Percentiles rank a stretch among this genome's conserved stretches.
Evolutionary conservation across 2,797 vertebrate genomes (phyloP).

Genomic region (Spea hammondii): DNA sequence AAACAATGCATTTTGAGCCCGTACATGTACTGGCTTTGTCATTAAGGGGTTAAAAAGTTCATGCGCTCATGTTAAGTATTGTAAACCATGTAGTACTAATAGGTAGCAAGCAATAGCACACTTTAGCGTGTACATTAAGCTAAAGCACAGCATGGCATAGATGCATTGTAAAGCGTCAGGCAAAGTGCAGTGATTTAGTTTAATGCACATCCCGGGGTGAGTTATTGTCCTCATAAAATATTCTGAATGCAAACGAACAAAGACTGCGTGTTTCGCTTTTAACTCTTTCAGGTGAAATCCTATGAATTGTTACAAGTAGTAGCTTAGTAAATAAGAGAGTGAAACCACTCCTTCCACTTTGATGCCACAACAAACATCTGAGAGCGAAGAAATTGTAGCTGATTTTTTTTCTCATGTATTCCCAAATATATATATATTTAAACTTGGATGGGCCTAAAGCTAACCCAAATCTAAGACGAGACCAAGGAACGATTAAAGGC

Average conservation of each 20-base stretch:
- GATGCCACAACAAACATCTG: too few relatives aligned
- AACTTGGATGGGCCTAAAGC: too few relatives aligned
- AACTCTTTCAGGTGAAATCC: slow-evolving; percentile 33
- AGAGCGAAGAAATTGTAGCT: too few relatives aligned
- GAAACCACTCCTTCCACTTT: too few relatives aligned
- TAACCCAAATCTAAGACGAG: too few relatives aligned
- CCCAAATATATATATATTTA: too few relatives aligned
- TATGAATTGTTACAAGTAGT: slow-evolving; percentile 5
- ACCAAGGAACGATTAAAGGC: too few relatives aligned
- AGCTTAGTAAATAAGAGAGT: neutral
- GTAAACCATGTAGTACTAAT: slow-evolving; percentile 48
- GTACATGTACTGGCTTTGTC: too few relatives aligned
- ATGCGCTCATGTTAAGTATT: slow-evolving; percentile 51
- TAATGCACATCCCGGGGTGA: slow-evolving; percentile 50
- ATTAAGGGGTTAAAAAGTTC: slow-evolving; percentile 23
- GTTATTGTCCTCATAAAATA: slow-evolving; percentile 50
- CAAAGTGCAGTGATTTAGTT: slow-evolving; percentile 51
- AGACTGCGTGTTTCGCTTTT: slow-evolving; percentile 34
- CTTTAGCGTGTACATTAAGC: slow-evolving; percentile 52
- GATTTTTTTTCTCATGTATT: too few relatives aligned
- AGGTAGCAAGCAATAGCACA: slow-evolving; percentile 49
- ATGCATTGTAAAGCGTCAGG: slow-evolving; percentile 49
- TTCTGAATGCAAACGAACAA: slow-evolving; percentile 49
- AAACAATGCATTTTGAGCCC: too few relatives aligned
- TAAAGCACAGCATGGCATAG: slow-evolving; percentile 46